Percentiles rank a stretch among this genome's conserved stretches.
Conservation (phyloP, 35 echinoderm and acorn worm genomes). For the Holothuria glaberrima region DNA sequence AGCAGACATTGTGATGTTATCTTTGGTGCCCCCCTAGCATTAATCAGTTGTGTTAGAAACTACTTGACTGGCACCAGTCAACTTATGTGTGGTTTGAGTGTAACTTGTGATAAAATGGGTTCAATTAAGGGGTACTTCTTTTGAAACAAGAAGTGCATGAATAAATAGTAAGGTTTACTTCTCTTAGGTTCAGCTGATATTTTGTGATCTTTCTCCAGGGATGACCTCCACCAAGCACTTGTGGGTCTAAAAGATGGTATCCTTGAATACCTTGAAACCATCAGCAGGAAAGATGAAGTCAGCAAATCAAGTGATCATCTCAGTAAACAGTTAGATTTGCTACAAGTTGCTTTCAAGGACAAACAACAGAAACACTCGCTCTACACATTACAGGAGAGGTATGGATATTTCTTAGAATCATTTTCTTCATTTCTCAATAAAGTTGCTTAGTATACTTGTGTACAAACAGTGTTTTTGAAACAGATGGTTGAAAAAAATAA, state of each 20-base stretch:
- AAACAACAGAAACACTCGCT: constrained; percentile 74
- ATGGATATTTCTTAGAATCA: not conserved
- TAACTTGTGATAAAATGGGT: no score
- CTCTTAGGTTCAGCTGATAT: not conserved
- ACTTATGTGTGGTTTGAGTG: no score
- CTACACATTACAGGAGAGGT: constrained; percentile 87
- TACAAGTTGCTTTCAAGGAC: constrained; percentile 74
- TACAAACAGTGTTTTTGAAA: no score
- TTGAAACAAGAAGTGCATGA: not conserved
- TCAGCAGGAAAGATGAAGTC: constrained; percentile 56
- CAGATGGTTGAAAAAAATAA: no score
- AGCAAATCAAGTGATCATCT: constrained; percentile 37
- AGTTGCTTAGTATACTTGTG: no score
- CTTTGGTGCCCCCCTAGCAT: no score
- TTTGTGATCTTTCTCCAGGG: constrained; percentile 33
- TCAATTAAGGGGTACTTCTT: no score
- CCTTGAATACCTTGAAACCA: constrained; percentile 56
- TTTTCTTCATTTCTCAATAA: no score
- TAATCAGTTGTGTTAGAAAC: no score
- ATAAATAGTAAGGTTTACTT: constrained; percentile 6
- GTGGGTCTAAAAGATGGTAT: constrained; percentile 70
- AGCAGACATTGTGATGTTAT: no score
- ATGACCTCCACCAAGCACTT: constrained; percentile 85
- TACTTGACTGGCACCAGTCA: no score
- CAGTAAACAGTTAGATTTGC: constrained; percentile 41